Conservation (phyloP, 2,888 invertebrate genomes). For the Sminthurides aquaticus region DNA sequence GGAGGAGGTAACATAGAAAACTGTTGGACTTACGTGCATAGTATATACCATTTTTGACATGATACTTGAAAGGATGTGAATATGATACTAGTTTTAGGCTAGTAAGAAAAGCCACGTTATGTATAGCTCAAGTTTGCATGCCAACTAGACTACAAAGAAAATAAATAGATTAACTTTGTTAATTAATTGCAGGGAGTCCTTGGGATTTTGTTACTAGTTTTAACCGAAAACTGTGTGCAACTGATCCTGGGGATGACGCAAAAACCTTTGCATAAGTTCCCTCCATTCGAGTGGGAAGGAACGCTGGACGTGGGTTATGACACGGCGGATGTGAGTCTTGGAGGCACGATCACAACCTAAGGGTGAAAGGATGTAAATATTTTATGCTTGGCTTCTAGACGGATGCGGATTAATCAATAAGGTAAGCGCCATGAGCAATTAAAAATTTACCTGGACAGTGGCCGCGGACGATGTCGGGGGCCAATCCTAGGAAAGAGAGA, state of each 20-base stretch:
- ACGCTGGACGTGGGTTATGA: constrained; percentile 64
- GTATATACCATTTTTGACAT: no score
- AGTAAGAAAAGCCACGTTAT: no score
- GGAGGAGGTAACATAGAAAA: neutral
- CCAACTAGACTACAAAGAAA: no score
- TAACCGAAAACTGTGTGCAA: constrained; percentile 22
- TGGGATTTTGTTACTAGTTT: neutral
- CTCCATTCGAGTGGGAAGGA: constrained; percentile 71
- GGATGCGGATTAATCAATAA: no score
- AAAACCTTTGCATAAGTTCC: constrained; percentile 34
- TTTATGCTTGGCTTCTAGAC: no score
- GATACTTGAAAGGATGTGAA: no score
- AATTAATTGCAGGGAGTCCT: no score
- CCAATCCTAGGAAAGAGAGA: constrained; percentile 56
- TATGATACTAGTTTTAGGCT: no score
- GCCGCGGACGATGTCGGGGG: constrained; percentile 65
- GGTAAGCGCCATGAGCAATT: no score
- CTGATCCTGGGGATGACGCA: constrained; percentile 21
- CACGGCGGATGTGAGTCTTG: constrained; percentile 60
- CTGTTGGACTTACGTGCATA: no score
- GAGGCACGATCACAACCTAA: constrained; percentile 40
- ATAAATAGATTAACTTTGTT: no score
- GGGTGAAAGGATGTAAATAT: constrained; percentile 49
- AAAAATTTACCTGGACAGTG: constrained; percentile 59
- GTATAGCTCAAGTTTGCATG: no score